Conservation (phyloP, 2,113 vertebrate genomes). For the Cavia aperea region DNA sequence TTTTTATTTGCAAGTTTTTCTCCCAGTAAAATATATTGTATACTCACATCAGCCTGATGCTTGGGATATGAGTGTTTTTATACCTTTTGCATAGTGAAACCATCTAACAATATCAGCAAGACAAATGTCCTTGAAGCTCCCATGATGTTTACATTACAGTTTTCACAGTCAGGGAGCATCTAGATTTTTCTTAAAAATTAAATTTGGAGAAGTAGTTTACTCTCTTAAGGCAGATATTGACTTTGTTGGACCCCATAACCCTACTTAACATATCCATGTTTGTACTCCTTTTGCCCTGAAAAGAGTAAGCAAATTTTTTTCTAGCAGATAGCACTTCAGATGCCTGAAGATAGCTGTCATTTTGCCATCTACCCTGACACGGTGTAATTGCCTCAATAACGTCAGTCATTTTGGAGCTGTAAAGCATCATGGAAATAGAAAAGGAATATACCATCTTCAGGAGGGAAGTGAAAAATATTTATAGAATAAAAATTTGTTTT, state of each 20-base stretch:
- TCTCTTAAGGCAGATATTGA: neutral
- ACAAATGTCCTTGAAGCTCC: neutral
- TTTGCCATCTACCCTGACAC: neutral
- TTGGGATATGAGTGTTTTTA: too few species aligned
- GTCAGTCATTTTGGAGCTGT: neutral
- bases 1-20: neutral
- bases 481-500: neutral
- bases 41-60: neutral
- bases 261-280: too few species aligned
- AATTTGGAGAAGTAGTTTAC: neutral
- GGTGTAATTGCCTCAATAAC: neutral
- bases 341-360: neutral
- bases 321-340: neutral
- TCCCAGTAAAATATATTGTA: neutral
- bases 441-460: neutral
- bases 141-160: neutral
- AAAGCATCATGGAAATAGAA: neutral
- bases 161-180: neutral
- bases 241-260: neutral
- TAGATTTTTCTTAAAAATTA: neutral
- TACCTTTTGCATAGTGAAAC: neutral
- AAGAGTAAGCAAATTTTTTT: neutral
- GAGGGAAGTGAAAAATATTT: neutral
- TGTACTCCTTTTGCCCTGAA: neutral
- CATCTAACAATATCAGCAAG: neutral